Evolutionary conservation across 2,888 invertebrate genomes (phyloP).

Genomic region (Allacma fusca): DNA sequence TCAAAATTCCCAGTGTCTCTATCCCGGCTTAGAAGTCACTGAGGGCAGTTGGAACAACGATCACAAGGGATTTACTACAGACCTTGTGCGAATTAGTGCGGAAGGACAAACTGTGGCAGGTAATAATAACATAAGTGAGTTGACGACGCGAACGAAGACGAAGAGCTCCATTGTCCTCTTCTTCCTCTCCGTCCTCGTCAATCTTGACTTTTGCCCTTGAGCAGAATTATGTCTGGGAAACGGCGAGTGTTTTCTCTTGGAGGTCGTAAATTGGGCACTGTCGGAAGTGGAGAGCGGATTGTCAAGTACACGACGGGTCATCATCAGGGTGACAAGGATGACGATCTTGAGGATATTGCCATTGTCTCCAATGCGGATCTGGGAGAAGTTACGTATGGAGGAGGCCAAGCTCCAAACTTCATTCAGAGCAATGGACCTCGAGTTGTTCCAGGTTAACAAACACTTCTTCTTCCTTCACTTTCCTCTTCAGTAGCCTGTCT

Average conservation of each 20-base stretch:
- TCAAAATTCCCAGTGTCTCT: too few species aligned
- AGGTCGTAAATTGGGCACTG: conserved; percentile 60
- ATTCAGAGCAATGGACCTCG: conserved; percentile 66
- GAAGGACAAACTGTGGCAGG: neutral
- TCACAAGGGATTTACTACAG: too few species aligned
- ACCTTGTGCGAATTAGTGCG: neutral
- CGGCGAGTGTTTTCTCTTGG: conserved; percentile 61
- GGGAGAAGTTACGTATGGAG: conserved; percentile 64
- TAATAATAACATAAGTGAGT: neutral
- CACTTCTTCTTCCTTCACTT: neutral
- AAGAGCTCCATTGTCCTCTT: conserved; percentile 1
- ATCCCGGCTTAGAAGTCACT: neutral
- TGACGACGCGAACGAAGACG: conserved; percentile 8
- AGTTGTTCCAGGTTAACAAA: conserved; percentile 64
- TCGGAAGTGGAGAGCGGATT: conserved; percentile 57
- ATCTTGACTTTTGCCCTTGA: conserved; percentile 41
- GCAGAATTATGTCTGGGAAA: conserved; percentile 60
- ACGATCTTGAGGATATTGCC: conserved; percentile 65
- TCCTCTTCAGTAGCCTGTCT: neutral
- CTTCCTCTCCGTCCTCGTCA: conserved; percentile 21
- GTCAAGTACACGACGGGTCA: conserved; percentile 61
- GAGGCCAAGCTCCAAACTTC: conserved; percentile 62
- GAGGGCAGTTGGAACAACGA: neutral
- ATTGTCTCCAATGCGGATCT: conserved; percentile 64
- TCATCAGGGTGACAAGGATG: conserved; percentile 61